These are phyloP conservation scores for Tragelaphus buxtoni DNA, from an alignment of 2,113 vertebrate species.

Conservation along the genomic window DNA sequence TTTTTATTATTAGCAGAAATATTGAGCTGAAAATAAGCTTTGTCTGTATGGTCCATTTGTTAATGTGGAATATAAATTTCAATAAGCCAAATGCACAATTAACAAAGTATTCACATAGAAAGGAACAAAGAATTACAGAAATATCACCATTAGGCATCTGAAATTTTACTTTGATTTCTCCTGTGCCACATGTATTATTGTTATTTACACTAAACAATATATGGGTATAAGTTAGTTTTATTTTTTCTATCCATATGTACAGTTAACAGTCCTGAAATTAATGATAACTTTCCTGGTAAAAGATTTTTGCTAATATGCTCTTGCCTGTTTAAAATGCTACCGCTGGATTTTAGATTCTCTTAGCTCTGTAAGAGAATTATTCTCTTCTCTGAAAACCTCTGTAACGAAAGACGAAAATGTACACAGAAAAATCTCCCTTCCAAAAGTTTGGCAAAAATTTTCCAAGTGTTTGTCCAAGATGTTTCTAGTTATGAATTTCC, in stretches of 20 bases:
- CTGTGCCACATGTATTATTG: not conserved
- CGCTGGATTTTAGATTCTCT: not conserved
- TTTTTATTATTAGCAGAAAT: not conserved
- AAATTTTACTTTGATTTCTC: not conserved
- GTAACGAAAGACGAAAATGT: not conserved
- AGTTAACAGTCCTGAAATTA: not conserved
- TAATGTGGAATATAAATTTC: not conserved
- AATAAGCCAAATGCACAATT: conserved; percentile 3
- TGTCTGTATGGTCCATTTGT: not conserved
- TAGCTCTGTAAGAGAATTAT: not conserved
- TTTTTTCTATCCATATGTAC: not conserved
- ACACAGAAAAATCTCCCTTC: not conserved
- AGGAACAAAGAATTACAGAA: not conserved
- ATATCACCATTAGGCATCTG: not conserved
- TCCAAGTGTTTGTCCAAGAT: not conserved
- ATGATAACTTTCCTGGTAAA: not conserved
- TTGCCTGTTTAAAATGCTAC: not conserved
- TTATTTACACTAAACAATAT: not conserved
- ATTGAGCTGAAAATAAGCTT: not conserved
- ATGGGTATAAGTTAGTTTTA: not conserved
- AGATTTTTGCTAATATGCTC: not conserved
- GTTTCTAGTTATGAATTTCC: not conserved
- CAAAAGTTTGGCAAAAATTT: not conserved
- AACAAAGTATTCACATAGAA: conserved; percentile 14
- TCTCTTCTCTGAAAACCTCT: not conserved